Evolutionary conservation across 2,113 vertebrate species (phyloP).

Genomic region (Tiliqua scincoides): DNA sequence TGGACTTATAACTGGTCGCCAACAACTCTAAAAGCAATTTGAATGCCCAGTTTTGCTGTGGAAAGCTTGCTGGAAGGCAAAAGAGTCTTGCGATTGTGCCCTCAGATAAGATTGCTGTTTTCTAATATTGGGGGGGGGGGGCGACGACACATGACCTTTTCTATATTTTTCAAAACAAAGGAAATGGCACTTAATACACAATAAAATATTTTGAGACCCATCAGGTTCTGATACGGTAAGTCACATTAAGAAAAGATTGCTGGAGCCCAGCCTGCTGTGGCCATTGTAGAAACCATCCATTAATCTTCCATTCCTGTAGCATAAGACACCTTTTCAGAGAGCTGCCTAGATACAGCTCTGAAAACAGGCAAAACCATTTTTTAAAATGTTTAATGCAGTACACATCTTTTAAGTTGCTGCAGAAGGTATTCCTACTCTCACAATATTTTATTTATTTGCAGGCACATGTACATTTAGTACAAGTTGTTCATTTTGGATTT

Average conservation of each 20-base stretch:
- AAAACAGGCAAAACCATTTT: too few relatives aligned
- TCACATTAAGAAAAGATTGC: not conserved
- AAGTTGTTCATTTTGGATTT: not conserved
- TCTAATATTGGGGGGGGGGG: too few relatives aligned
- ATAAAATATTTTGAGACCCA: not conserved
- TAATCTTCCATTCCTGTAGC: not conserved
- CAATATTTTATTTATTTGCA: too few relatives aligned
- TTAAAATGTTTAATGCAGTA: too few relatives aligned
- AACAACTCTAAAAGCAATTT: not conserved
- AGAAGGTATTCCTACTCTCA: too few relatives aligned
- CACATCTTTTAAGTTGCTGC: too few relatives aligned
- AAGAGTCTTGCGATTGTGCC: too few relatives aligned
- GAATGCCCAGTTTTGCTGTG: not conserved
- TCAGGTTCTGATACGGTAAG: not conserved
- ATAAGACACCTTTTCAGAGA: not conserved
- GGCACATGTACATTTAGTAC: too few relatives aligned
- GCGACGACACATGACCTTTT: too few relatives aligned
- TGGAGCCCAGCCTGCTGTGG: not conserved
- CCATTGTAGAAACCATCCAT: not conserved
- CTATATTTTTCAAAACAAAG: not conserved
- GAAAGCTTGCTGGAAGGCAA: not conserved
- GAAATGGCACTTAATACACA: not conserved
- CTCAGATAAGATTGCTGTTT: too few relatives aligned
- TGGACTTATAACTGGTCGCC: not conserved
- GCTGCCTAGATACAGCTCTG: not conserved